phyloP scores from a whole-genome alignment of 2,888 invertebrate species.

The Acronicta psi region DNA sequence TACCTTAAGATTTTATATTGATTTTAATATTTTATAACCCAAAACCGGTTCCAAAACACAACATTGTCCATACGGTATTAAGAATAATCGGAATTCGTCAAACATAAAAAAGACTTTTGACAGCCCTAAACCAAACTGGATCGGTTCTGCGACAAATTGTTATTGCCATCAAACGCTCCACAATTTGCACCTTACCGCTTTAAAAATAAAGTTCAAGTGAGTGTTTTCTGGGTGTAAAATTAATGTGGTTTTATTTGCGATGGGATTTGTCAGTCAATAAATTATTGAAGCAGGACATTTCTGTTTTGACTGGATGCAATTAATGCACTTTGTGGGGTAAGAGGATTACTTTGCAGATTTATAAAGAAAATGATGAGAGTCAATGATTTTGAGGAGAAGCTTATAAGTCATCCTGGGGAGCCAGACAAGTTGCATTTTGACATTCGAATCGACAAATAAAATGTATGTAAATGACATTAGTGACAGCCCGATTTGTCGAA shows the following conservation, averaged over 20 bases:
- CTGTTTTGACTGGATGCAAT: conserved; percentile 78
- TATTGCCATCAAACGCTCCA: conserved; percentile 7
- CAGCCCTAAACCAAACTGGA: conserved; percentile 56
- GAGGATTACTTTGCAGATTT: conserved; percentile 66
- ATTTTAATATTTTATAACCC: conserved; percentile 9
- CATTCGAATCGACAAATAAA: too few relatives aligned
- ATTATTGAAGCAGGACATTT: conserved; percentile 58
- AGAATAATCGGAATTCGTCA: conserved; percentile 29
- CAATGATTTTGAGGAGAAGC: conserved; percentile 14
- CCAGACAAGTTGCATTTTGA: too few relatives aligned
- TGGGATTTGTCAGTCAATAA: conserved; percentile 79
- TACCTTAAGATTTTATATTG: conserved; percentile 9
- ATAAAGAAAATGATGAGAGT: conserved; percentile 14
- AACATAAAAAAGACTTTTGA: conserved; percentile 49
- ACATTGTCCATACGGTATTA: conserved; percentile 24
- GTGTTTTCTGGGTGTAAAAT: conserved; percentile 1
- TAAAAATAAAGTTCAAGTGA: conserved; percentile 8
- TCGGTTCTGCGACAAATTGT: conserved; percentile 30
- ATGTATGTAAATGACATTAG: too few relatives aligned
- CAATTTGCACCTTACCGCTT: conserved; percentile 37
- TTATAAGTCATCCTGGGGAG: too few relatives aligned
- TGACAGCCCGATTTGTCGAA: too few relatives aligned
- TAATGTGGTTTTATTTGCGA: conserved; percentile 47
- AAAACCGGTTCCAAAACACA: conserved; percentile 17
- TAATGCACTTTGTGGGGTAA: conserved; percentile 68